phyloP scores from a whole-genome alignment of 2,888 invertebrate species.

The Cantharis rufa region DNA sequence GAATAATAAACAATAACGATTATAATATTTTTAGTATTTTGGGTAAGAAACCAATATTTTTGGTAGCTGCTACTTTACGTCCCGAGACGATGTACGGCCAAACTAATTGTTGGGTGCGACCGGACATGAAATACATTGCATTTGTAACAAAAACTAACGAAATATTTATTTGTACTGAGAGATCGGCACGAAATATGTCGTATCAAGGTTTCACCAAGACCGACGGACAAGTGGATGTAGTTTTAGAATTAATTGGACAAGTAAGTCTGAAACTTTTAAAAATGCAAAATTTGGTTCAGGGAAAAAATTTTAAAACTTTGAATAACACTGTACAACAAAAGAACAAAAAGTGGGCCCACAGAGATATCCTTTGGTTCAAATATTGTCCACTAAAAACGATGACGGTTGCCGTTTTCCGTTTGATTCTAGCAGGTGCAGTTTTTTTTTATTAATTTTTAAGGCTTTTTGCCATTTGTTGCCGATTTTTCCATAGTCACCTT shows the following conservation, averaged over 20 bases:
- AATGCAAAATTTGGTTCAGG: too few species aligned
- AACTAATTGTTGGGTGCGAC: slow-evolving; percentile 98
- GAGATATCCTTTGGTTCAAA: too few species aligned
- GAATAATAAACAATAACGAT: too few species aligned
- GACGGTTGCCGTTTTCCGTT: too few species aligned
- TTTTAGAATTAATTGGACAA: slow-evolving; percentile 72
- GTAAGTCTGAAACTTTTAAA: slow-evolving; percentile 50
- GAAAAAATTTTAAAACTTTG: too few species aligned
- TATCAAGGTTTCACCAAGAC: slow-evolving; percentile 88
- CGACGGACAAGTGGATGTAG: slow-evolving; percentile 76
- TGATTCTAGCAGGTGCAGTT: too few species aligned
- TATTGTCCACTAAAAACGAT: too few species aligned
- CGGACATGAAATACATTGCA: slow-evolving; percentile 91
- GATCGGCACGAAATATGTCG: slow-evolving; percentile 94
- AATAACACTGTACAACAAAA: too few species aligned
- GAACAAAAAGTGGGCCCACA: too few species aligned
- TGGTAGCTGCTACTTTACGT: slow-evolving; percentile 96
- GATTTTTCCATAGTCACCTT: too few species aligned
- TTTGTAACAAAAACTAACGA: slow-evolving; percentile 74
- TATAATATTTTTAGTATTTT: slow-evolving; percentile 54
- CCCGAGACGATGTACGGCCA: slow-evolving; percentile 99
- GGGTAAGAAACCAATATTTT: slow-evolving; percentile 65
- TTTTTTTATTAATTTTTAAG: too few species aligned
- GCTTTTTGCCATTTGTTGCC: too few species aligned
- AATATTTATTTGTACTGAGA: slow-evolving; percentile 82